These are phyloP conservation scores for Neosilurus hyrtlii DNA, from an alignment of 2,797 vertebrate genomes.

Conservation along the genomic window DNA sequence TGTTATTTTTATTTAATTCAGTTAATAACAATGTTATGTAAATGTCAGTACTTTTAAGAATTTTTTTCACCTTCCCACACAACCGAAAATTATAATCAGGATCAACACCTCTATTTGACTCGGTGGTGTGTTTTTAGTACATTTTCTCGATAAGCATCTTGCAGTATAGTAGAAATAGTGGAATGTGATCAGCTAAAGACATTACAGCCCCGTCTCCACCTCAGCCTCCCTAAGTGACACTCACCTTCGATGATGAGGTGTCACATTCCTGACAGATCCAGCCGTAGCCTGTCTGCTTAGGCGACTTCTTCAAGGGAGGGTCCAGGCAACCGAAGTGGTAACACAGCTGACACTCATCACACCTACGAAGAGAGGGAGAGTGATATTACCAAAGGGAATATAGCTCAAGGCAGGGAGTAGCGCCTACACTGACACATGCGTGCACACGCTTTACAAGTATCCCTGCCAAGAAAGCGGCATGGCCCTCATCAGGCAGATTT, in stretches of 20 bases:
- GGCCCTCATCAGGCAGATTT: constrained; percentile 52
- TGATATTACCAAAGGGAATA: constrained; percentile 38
- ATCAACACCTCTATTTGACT: background rate
- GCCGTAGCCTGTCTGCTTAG: constrained; percentile 96
- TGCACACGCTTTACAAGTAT: constrained; percentile 27
- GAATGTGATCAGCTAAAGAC: background rate
- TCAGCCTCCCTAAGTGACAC: constrained; percentile 23
- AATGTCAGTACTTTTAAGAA: background rate
- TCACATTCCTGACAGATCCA: constrained; percentile 99
- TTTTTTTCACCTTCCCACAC: background rate
- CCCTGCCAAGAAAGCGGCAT: constrained; percentile 50
- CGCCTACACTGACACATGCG: constrained; percentile 12
- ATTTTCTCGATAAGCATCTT: background rate
- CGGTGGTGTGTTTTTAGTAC: background rate
- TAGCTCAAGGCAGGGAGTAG: constrained; percentile 51
- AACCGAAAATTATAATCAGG: background rate
- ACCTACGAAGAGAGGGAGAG: constrained; percentile 70
- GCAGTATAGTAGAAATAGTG: background rate
- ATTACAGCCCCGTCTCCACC: constrained; percentile 17
- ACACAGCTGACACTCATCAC: constrained; percentile 93
- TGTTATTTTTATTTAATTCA: background rate
- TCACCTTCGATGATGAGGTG: constrained; percentile 92
- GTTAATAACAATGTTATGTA: background rate
- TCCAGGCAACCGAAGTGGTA: constrained; percentile 98
- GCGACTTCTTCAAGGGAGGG: constrained; percentile 98